Conservation (phyloP, 2,888 invertebrate species). For the Fissipunctia ypsillon region DNA sequence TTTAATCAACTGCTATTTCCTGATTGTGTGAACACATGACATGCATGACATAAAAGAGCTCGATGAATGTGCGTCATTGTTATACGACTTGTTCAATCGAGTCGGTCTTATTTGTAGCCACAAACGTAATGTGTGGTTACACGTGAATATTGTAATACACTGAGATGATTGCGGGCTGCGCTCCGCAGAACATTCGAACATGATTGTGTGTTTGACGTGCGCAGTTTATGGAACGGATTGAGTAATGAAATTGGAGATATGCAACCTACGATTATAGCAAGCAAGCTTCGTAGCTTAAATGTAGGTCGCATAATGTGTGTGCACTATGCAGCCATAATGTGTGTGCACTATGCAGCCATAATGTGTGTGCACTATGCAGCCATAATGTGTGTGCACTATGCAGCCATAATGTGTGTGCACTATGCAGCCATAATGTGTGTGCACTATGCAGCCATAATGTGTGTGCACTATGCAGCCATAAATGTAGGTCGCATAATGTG, state of each 20-base stretch:
- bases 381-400: no score
- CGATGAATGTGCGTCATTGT: conserved; percentile 10
- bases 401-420: not conserved
- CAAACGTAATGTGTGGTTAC: not conserved
- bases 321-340: not conserved
- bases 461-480: not conserved
- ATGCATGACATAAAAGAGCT: not conserved
- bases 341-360: not conserved
- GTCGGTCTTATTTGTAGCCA: conserved; percentile 10
- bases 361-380: not conserved
- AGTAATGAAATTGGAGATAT: conserved; percentile 40
- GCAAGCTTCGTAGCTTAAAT: conserved; percentile 3
- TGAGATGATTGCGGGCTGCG: conserved; percentile 20
- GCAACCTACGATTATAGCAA: conserved; percentile 4
- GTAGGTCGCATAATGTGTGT: not conserved
- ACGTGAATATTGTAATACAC: conserved; percentile 28
- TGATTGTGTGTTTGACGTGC: conserved; percentile 30
- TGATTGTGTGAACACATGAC: not conserved
- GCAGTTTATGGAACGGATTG: conserved; percentile 33
- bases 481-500: not conserved
- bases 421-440: not conserved
- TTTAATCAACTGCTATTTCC: not conserved
- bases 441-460: no score
- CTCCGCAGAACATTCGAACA: conserved; percentile 28
- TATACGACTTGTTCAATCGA: not conserved